Percentiles rank a stretch among this genome's conserved stretches.
Conservation (phyloP, 2,888 invertebrate genomes). For the Tachystola acroxantha region DNA sequence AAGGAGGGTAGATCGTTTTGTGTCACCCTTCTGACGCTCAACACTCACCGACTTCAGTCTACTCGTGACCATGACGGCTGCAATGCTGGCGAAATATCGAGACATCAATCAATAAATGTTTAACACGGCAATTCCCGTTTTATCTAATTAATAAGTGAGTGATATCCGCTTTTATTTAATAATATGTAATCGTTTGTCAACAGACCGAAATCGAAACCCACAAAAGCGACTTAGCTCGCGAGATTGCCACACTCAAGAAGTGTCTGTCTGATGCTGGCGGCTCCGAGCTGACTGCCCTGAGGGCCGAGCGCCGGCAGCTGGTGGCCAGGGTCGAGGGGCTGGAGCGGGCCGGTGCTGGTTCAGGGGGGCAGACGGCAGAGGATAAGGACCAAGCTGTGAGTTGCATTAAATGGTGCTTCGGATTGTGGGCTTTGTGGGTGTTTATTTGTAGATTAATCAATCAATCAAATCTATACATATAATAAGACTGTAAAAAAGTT, state of each 20-base stretch:
- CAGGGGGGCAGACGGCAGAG: slow-evolving; percentile 16
- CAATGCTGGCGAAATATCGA: too few species aligned
- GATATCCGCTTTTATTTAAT: too few species aligned
- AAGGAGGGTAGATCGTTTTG: too few species aligned
- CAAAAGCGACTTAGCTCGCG: slow-evolving; percentile 51
- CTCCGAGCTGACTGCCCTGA: slow-evolving; percentile 45
- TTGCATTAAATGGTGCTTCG: slow-evolving; percentile 23
- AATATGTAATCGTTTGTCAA: slow-evolving; percentile 3
- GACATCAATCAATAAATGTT: too few species aligned
- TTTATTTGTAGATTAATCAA: not conserved
- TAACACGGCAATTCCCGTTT: too few species aligned
- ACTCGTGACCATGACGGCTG: too few species aligned
- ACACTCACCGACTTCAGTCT: too few species aligned
- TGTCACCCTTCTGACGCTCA: too few species aligned
- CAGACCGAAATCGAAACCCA: slow-evolving; percentile 70
- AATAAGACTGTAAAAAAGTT: too few species aligned
- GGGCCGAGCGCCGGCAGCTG: slow-evolving; percentile 30
- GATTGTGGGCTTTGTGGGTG: not conserved
- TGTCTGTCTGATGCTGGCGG: slow-evolving; percentile 38
- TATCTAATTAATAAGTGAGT: too few species aligned
- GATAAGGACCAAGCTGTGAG: slow-evolving; percentile 63
- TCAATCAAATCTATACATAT: too few species aligned
- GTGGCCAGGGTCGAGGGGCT: slow-evolving; percentile 18
- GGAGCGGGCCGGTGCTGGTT: slow-evolving; percentile 5
- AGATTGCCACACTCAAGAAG: slow-evolving; percentile 54